Conservation (phyloP, 1,140 invertebrate genomes). For the Megathymus violae region DNA sequence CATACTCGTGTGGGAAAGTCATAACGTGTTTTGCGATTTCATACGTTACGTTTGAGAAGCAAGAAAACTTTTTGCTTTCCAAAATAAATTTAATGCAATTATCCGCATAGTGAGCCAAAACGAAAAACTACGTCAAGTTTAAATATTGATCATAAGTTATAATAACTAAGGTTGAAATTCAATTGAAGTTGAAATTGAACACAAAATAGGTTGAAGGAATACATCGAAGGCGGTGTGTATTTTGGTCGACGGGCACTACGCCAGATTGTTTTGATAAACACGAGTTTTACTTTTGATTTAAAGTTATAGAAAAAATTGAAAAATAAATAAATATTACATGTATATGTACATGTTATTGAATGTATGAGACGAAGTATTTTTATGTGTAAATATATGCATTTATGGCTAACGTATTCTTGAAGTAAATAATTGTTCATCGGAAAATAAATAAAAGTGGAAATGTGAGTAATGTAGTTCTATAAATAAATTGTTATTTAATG, state of each 20-base stretch:
- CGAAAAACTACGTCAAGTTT: not conserved
- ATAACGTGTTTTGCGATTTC: constrained; percentile 16
- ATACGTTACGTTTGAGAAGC: not conserved
- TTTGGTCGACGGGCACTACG: constrained; percentile 36
- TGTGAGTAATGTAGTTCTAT: constrained; percentile 11
- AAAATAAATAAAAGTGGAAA: constrained; percentile 32
- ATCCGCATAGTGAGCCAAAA: not conserved
- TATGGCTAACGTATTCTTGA: not conserved
- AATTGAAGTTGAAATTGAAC: too few species aligned
- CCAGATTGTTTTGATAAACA: constrained; percentile 42
- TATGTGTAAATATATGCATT: constrained; percentile 2
- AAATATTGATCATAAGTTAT: too few species aligned
- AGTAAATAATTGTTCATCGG: not conserved
- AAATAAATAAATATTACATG: constrained; percentile 5
- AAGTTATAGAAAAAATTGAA: constrained; percentile 25
- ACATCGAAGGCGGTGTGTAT: constrained; percentile 38
- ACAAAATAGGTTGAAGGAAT: constrained; percentile 23
- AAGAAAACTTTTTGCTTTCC: not conserved
- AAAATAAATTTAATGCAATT: not conserved
- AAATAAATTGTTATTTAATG: too few species aligned
- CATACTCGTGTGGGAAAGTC: constrained; percentile 23
- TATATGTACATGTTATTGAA: too few species aligned
- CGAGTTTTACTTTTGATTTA: constrained; percentile 12
- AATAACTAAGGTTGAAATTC: too few species aligned
- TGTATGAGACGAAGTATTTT: constrained; percentile 1